Percentiles rank a stretch among this genome's conserved stretches.
phyloP scores from a whole-genome alignment of 2,797 vertebrate genomes.

The Cacajao melanocephalus region DNA sequence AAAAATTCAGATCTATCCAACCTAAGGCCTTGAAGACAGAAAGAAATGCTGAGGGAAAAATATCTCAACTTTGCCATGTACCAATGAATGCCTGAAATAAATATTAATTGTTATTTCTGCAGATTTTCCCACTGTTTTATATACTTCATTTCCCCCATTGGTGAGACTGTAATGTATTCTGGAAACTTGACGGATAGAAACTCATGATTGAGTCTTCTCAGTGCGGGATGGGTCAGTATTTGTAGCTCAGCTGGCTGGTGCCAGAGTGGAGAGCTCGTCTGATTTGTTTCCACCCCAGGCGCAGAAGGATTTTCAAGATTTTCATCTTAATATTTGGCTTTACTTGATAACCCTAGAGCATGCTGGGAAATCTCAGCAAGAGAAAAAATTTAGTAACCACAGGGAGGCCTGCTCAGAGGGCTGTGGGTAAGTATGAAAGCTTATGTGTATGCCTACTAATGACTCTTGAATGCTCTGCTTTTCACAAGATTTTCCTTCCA shows the following conservation, averaged over 20 bases:
- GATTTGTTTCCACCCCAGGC: conserved; percentile 76
- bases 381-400: conserved; percentile 68
- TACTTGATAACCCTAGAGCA: conserved; percentile 75
- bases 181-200: conserved; percentile 30
- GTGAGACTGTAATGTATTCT: conserved; percentile 17
- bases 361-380: conserved; percentile 79
- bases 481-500: conserved; percentile 39
- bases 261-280: conserved; percentile 59
- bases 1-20: conserved; percentile 74
- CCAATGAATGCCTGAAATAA: conserved; percentile 63
- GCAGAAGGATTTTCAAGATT: conserved; percentile 75
- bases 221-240: conserved; percentile 62
- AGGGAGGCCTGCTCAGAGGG: conserved; percentile 53
- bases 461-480: conserved; percentile 61
- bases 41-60: conserved; percentile 64
- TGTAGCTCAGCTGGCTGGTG: conserved; percentile 69
- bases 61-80: not conserved
- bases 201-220: conserved; percentile 57
- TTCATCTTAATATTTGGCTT: conserved; percentile 77
- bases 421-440: conserved; percentile 61
- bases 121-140: conserved; percentile 67
- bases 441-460: conserved; percentile 57
- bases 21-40: conserved; percentile 47
- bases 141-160: conserved; percentile 44
- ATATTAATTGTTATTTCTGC: conserved; percentile 70